Conservation (phyloP, 2,113 vertebrate genomes). For the Chionomys nivalis region DNA sequence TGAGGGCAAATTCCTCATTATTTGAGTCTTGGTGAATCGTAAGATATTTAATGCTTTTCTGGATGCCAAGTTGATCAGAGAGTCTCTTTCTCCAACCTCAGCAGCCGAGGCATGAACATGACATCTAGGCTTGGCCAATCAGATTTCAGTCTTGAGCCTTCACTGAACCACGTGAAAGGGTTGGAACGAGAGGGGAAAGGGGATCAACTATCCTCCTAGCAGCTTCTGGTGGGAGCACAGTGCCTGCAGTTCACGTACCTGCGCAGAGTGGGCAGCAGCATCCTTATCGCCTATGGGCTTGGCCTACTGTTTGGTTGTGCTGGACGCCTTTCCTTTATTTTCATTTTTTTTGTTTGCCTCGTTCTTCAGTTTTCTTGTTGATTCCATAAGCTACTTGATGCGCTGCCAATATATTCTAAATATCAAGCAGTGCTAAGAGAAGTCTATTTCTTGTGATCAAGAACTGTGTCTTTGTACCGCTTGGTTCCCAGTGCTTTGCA, state of each 20-base stretch:
- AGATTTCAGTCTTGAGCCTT: neutral
- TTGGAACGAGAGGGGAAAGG: neutral
- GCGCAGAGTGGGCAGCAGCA: neutral
- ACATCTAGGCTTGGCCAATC: neutral
- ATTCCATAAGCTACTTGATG: constrained; percentile 47
- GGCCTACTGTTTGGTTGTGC: neutral
- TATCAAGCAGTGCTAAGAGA: constrained; percentile 46
- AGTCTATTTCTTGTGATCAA: constrained; percentile 54
- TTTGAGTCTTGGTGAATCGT: neutral
- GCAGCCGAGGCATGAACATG: neutral
- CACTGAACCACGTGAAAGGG: neutral
- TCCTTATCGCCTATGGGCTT: neutral
- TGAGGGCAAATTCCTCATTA: neutral
- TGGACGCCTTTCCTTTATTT: neutral
- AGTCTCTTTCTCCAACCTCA: neutral
- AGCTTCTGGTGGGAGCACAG: no score
- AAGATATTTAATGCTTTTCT: neutral
- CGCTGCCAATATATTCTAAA: constrained; percentile 29
- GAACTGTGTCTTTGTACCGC: constrained; percentile 6
- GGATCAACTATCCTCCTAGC: neutral
- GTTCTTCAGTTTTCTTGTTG: constrained; percentile 52
- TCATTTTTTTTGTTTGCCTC: neutral
- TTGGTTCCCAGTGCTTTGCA: constrained; percentile 51
- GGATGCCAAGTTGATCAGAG: neutral
- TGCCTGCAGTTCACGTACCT: neutral